Base-by-base conservation (phyloP, 2,797 vertebrate genomes). In the Lepus townsendii region DNA sequence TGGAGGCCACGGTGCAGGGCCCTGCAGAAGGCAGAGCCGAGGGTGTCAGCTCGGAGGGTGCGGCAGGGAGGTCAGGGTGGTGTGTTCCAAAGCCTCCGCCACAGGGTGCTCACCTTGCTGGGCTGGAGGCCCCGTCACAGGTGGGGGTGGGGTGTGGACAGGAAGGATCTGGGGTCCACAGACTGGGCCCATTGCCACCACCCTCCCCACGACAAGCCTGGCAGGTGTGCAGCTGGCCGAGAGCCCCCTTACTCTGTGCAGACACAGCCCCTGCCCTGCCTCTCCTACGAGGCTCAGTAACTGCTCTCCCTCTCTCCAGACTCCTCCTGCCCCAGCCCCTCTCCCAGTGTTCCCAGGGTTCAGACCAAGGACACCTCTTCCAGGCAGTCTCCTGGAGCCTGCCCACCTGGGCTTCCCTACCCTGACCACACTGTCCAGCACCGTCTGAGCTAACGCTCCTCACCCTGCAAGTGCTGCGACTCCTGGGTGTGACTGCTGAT, bases 31-130 rank as follows among this genome's bases (percentile, higher is more conserved):
- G 32, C 35, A 73, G 26, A 69, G 20, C 32, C 3, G 0, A 22
- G 3, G 47, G 42, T 6, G 13, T 7, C 2, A 1, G 19, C 68
- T n/a, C 5, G 50, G 50, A 71, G 47, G 6, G n/a, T 0, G 4
- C 7, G 24, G 13, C 17, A 20, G 24, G 20, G 27, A 22, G 12
- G 7, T 71, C 7, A 26, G 8, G 30, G 24, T 3, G 16, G 26
- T 22, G 22, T 7, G 10, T 30, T 42, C 76, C 35, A 83, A 66
- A 78, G 47, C 24, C 62, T 85, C 42, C 24, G 16, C 1, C 2
- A 11, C 78, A 71, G 35, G 10, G 12, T 73, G 54, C 54, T 57
- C 54, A 57, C 54, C 42, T 50, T 47, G 17, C 24, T 72, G 50
- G 50, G 60, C 27, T 35, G 19, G 22, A 11, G 60, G 16, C 72